Conservation (phyloP, 2,113 vertebrate genomes). For the Rhea americana region DNA sequence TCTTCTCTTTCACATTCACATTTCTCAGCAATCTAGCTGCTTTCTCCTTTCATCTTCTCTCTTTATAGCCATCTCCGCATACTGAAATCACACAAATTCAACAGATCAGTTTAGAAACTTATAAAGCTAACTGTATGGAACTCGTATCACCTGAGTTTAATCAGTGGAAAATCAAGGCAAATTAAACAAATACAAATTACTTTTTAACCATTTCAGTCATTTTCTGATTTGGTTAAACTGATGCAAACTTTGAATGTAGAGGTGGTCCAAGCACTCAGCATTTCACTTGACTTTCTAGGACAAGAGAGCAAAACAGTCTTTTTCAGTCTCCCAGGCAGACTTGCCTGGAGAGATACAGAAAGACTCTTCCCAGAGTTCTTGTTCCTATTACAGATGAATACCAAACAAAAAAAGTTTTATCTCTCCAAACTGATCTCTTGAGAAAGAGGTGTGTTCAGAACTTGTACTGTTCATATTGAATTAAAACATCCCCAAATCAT, state of each 20-base stretch:
- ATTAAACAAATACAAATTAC: background rate
- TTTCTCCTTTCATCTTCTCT: background rate
- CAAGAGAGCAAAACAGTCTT: background rate
- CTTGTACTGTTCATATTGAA: background rate
- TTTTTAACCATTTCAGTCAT: background rate
- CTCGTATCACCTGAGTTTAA: background rate
- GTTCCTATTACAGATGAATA: background rate
- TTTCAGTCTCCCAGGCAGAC: background rate
- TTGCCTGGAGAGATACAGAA: background rate
- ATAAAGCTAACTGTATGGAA: background rate
- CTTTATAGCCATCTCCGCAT: background rate
- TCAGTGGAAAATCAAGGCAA: background rate
- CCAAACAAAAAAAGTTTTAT: background rate
- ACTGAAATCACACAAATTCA: background rate
- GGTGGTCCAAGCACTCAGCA: background rate
- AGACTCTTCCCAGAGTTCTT: background rate
- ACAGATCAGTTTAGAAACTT: background rate
- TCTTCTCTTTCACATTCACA: background rate
- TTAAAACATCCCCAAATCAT: background rate
- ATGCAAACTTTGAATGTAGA: background rate
- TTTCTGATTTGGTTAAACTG: background rate
- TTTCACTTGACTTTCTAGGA: background rate
- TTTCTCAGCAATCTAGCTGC: background rate
- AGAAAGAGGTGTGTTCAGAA: background rate
- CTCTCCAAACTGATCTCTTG: background rate